Evolutionary conservation across 2,888 invertebrate genomes (phyloP).

Genomic region (Scaptomyza caliginosa): DNA sequence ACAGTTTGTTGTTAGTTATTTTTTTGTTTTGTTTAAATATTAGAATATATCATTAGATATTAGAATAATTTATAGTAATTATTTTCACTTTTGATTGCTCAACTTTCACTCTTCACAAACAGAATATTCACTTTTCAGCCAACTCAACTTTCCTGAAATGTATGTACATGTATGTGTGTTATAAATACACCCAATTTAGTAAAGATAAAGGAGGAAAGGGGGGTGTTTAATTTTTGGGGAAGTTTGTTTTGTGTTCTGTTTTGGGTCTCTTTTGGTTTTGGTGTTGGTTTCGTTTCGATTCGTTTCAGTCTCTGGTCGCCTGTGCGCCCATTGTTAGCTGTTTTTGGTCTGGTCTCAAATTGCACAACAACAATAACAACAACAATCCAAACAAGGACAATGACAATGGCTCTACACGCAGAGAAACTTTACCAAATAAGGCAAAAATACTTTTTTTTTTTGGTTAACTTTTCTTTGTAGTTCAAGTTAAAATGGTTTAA

Average conservation of each 20-base stretch:
- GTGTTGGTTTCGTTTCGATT: constrained; percentile 19
- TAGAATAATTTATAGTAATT: neutral
- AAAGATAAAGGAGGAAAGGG: neutral
- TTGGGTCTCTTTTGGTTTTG: constrained; percentile 12
- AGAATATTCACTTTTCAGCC: neutral
- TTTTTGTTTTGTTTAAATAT: too few relatives aligned
- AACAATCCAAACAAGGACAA: constrained; percentile 27
- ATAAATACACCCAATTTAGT: constrained; percentile 35
- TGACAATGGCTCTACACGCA: constrained; percentile 26
- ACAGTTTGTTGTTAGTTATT: neutral
- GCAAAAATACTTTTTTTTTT: too few relatives aligned
- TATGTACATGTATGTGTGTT: constrained; percentile 7
- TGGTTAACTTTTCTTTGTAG: too few relatives aligned
- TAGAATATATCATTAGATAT: too few relatives aligned
- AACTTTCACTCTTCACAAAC: constrained; percentile 3
- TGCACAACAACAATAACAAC: constrained; percentile 47
- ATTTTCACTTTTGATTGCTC: constrained; percentile 7
- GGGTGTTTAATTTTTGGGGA: neutral
- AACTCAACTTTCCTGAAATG: neutral
- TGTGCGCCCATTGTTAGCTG: constrained; percentile 32
- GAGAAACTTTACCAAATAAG: neutral
- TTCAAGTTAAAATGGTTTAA: too few relatives aligned
- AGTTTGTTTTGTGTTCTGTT: neutral
- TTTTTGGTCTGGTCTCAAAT: constrained; percentile 52
- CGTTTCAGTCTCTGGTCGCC: constrained; percentile 31